Evolutionary conservation across 2,113 vertebrate genomes (phyloP), one percentile per base, ranked within the genome.

Genomic region (Tautogolabrus adspersus): DNA sequence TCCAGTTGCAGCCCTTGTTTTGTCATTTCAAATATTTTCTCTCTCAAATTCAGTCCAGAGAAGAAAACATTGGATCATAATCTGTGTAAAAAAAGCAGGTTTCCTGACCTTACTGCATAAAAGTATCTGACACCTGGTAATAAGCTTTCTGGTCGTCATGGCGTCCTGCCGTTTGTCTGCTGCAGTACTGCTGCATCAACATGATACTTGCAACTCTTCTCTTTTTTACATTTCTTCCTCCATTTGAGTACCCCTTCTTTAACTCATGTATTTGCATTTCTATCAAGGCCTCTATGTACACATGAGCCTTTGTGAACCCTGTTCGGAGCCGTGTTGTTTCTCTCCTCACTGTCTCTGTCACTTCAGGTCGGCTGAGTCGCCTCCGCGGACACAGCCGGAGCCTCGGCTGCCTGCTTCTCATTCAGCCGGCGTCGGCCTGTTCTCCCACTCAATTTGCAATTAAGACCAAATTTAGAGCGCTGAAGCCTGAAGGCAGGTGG

Each of bases 361-460:
- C 73, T 80, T 68, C 72, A 66, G 77, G 21, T 64, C 56, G 66
- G 79, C 81, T 83, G 74, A 90, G 83, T 82, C 34, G 22, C 70
- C 66, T 84, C 66, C 4, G 16, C 19, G 59, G 69, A 62, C 67
- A 26, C 78, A 65, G 91, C 62, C 70, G 30, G 58, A 83, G 78
- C 64, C 68, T 76, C 22, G 10, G 58, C 82, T 72, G 84, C 86
- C 93, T 92, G 89, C 81, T 94, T 94, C 88, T 90, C 92, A 94
- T 94, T 94, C 93, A 87, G 92, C 79, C 74, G 49, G 86, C 86
- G 85, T 93, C 80, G 76, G 80, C 80, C 86, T 85, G 77, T 78
- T 92, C 90, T 94, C 93, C 93, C 91, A 94, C 92, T 94, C 94
- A 94, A 93, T 95, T 94, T 95, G 92, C 94, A 94, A 94, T 94